These are phyloP conservation scores for Drosophila ezoana DNA, from an alignment of 2,888 invertebrate genomes.

Conservation along the genomic window DNA sequence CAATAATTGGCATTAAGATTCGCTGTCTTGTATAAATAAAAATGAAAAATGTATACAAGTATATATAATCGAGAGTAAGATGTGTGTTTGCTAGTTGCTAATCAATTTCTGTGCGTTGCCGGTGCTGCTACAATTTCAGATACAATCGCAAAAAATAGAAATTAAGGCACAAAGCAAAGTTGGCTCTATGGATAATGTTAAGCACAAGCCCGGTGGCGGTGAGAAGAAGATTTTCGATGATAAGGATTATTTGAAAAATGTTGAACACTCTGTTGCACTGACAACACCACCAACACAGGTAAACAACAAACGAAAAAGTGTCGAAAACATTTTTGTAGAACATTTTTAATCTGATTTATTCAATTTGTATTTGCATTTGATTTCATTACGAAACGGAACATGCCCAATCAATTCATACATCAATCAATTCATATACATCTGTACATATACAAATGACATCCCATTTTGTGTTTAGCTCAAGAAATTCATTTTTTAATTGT, in stretches of 20 bases:
- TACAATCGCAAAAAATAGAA: slow-evolving; percentile 95
- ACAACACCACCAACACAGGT: slow-evolving; percentile 87
- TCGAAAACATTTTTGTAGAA: slow-evolving; percentile 11
- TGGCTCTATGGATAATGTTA: slow-evolving; percentile 95
- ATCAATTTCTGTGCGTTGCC: slow-evolving; percentile 75
- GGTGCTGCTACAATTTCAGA: slow-evolving; percentile 86
- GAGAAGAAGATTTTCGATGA: slow-evolving; percentile 97
- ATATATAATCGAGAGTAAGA: slow-evolving; percentile 7
- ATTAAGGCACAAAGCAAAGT: slow-evolving; percentile 97
- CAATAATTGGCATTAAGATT: slow-evolving; percentile 38
- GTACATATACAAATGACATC: slow-evolving; percentile 39
- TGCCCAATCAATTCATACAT: slow-evolving; percentile 1
- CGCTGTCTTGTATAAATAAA: too few species aligned
- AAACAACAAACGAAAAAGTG: slow-evolving; percentile 68
- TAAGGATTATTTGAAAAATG: slow-evolving; percentile 95
- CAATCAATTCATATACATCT: slow-evolving; percentile 9
- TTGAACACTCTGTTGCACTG: slow-evolving; percentile 87
- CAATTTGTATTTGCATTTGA: slow-evolving; percentile 38
- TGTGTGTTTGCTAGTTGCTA: slow-evolving; percentile 47
- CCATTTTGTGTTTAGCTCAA: slow-evolving; percentile 75
- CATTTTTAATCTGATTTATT: slow-evolving; percentile 40
- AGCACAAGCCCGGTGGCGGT: slow-evolving; percentile 95
- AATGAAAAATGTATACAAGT: too few species aligned
- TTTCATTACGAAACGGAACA: slow-evolving; percentile 38
- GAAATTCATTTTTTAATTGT: slow-evolving; percentile 69